Evolutionary conservation across 2,113 vertebrate species (phyloP).

Genomic region (Microtus pennsylvanicus): DNA sequence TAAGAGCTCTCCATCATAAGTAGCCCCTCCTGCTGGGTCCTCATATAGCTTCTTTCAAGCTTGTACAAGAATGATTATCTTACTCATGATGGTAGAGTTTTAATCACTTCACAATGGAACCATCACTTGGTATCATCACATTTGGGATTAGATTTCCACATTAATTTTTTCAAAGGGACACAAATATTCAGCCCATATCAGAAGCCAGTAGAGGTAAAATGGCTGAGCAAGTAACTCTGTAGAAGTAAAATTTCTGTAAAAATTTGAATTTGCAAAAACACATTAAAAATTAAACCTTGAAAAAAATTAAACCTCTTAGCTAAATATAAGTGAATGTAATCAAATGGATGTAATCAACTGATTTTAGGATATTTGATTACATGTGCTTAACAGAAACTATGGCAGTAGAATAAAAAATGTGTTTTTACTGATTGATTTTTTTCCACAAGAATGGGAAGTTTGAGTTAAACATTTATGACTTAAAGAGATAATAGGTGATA

Average conservation of each 20-base stretch:
- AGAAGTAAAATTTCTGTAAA: no score
- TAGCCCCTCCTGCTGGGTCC: not conserved
- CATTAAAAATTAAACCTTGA: constrained; percentile 70
- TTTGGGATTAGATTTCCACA: not conserved
- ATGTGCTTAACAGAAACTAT: constrained; percentile 73
- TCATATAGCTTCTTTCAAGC: not conserved
- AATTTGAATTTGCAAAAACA: constrained; percentile 49
- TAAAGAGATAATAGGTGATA: constrained; percentile 42
- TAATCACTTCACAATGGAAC: not conserved
- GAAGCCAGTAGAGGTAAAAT: not conserved
- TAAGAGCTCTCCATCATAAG: not conserved
- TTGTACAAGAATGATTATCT: not conserved
- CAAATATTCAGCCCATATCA: not conserved
- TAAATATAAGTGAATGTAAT: constrained; percentile 65
- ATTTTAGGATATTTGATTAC: constrained; percentile 58
- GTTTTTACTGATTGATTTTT: constrained; percentile 62
- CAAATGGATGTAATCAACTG: constrained; percentile 58
- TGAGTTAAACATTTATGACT: constrained; percentile 64
- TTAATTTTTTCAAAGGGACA: not conserved
- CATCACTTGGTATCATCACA: not conserved
- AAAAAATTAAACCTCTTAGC: constrained; percentile 67
- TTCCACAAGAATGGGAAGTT: constrained; percentile 13
- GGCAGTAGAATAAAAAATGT: constrained; percentile 62
- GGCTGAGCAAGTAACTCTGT: not conserved
- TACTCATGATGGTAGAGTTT: not conserved